Base-by-base conservation (phyloP, 2,888 invertebrate species). In the Lycaena phlaeas region DNA sequence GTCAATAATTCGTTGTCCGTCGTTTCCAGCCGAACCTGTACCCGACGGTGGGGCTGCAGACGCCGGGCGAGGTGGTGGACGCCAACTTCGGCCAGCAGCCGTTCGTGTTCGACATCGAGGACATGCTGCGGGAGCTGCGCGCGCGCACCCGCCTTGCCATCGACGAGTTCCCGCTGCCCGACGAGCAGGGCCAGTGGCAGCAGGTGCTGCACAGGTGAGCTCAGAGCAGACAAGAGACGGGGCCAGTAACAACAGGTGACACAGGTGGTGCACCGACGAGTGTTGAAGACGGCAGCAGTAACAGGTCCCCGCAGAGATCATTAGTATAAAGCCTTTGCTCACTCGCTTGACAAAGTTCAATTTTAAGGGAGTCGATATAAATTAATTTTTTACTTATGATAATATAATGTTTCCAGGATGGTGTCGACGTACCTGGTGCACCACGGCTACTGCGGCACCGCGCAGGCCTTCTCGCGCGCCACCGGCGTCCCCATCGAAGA, bases 11-110 rank as follows among this genome's bases (percentile, higher is more conserved):
- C n/a, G 68, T 53, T 15, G 34, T 18, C 2, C 2, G 7, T 28
- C 5, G 10, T 44, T 89, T 84, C 44, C 85, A 97, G 96, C 90
- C 94, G 45, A 95, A 97, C 85, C 86, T 99, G 45, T 99, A 97
- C 85, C 98, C 99, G 14, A 98, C 98, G 10, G 98, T 99, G 49
- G 99, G 99, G 1, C 88, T 99, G 44, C 99, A 99, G 86, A 98
- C 98, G 27, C 97, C 98, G 5, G 98, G 98, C 36, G 98, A 98
- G 86, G 93, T 97, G 50, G 95, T 98, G 40, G 97, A 98, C 79
- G 97, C 97, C 2, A 99, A 99, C 87, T 99, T 99, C 78, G 99
- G 99, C 0, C 97, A 97, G 76, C 90, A 92, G 61, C 97, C 97
- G 11, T 99, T 99, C 84, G 91, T 96, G 64, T 99, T 96, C 85